Evolutionary conservation across 2,113 vertebrate species (phyloP).

Genomic region (Rissa tridactyla): DNA sequence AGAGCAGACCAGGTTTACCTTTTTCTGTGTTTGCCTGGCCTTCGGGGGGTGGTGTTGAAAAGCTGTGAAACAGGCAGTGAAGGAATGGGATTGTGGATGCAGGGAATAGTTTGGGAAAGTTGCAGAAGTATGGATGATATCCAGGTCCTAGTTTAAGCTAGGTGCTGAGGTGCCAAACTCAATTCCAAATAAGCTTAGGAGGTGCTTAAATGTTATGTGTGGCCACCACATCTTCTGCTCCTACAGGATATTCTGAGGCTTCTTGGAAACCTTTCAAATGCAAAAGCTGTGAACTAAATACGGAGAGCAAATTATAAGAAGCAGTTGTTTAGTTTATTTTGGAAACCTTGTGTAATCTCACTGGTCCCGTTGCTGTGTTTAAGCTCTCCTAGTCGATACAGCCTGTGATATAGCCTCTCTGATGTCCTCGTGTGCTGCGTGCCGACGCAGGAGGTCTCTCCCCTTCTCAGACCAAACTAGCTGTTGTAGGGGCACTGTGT

Average conservation of each 20-base stretch:
- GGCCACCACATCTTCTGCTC: rapidly evolving
- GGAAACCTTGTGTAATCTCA: not conserved
- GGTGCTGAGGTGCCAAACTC: not conserved
- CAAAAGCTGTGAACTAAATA: not conserved
- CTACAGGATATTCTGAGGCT: not conserved
- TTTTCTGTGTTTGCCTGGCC: not conserved
- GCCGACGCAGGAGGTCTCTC: not conserved
- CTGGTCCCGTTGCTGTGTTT: rapidly evolving
- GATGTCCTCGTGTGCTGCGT: not conserved
- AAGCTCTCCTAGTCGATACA: not conserved
- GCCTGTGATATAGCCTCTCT: not conserved
- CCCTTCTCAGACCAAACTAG: not conserved
- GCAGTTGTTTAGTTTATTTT: not conserved
- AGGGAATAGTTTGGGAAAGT: not conserved
- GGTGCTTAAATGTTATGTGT: not conserved
- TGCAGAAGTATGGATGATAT: too few relatives aligned
- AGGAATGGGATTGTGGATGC: not conserved
- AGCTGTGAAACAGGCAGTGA: not conserved
- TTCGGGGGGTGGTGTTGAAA: not conserved
- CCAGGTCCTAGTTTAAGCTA: not conserved
- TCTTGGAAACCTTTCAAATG: not conserved
- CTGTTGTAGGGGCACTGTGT: not conserved
- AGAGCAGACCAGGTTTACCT: not conserved
- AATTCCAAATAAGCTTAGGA: not conserved
- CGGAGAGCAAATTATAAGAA: not conserved